phyloP scores from a whole-genome alignment of 2,888 invertebrate species.

The Ormyrus labotus region DNA sequence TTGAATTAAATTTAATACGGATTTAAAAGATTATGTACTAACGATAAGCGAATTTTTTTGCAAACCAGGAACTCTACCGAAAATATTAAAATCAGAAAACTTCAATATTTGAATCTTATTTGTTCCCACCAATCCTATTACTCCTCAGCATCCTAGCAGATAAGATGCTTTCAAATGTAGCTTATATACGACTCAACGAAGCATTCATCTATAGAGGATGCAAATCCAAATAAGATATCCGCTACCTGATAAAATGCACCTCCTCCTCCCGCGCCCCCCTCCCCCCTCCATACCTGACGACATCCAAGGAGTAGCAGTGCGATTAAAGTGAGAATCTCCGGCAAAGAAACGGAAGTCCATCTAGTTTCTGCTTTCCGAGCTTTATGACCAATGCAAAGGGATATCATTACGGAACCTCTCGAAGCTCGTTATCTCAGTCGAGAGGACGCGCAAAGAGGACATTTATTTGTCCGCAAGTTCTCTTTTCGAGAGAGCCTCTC shows the following conservation, averaged over 20 bases:
- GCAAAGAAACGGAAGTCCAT: neutral
- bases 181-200: too few species aligned
- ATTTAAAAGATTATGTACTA: too few species aligned
- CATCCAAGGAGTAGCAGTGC: neutral
- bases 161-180: too few species aligned
- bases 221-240: too few species aligned
- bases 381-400: slow-evolving; percentile 12
- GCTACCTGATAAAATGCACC: neutral
- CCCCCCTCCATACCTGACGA: neutral
- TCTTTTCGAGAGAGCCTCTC: neutral
- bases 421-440: neutral
- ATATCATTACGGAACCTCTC: neutral
- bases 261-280: neutral
- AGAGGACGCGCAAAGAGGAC: neutral
- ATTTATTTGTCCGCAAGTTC: slow-evolving; percentile 3
- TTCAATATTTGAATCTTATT: too few species aligned
- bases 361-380: neutral
- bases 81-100: too few species aligned
- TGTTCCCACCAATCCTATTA: too few species aligned
- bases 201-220: too few species aligned
- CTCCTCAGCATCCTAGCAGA: too few species aligned
- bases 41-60: too few species aligned
- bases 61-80: too few species aligned
- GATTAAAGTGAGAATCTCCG: neutral
- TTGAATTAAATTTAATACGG: too few species aligned